Conservation (phyloP, 1,140 invertebrate genomes). For the Hestina assimilis region DNA sequence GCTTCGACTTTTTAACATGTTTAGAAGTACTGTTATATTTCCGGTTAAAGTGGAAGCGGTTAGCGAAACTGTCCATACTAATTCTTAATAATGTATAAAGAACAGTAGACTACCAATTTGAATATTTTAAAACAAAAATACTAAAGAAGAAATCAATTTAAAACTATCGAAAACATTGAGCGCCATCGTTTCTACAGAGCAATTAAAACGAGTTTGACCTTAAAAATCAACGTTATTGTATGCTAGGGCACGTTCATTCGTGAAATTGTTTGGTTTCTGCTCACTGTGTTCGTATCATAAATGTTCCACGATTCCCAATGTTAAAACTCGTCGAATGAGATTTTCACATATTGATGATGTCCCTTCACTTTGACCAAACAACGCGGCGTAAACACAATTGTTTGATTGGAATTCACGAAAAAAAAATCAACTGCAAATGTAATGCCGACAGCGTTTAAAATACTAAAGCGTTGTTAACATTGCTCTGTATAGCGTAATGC, state of each 20-base stretch:
- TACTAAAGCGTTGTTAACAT: constrained; percentile 2
- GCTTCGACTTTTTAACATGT: too few species aligned
- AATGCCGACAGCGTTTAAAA: constrained; percentile 27
- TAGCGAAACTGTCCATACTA: too few species aligned
- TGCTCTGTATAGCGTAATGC: neutral
- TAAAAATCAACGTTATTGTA: constrained; percentile 52
- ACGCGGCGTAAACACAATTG: constrained; percentile 52
- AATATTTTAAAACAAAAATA: neutral
- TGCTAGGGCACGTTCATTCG: constrained; percentile 53
- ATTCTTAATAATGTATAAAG: too few species aligned
- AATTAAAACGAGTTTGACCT: constrained; percentile 45
- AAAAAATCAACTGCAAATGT: constrained; percentile 41
- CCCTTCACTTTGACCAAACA: constrained; percentile 56
- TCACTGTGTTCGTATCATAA: constrained; percentile 50
- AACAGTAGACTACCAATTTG: too few species aligned
- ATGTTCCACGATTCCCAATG: constrained; percentile 58
- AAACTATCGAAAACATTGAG: constrained; percentile 14
- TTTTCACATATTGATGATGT: constrained; percentile 70
- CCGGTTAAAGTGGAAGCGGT: too few species aligned
- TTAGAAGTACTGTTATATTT: too few species aligned
- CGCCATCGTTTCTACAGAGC: constrained; percentile 31
- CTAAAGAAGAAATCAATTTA: constrained; percentile 20
- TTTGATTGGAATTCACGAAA: constrained; percentile 55
- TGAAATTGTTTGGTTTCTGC: constrained; percentile 59
- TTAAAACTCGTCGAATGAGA: constrained; percentile 57